Conservation (phyloP, 2,113 vertebrate species). For the Polypterus senegalus region DNA sequence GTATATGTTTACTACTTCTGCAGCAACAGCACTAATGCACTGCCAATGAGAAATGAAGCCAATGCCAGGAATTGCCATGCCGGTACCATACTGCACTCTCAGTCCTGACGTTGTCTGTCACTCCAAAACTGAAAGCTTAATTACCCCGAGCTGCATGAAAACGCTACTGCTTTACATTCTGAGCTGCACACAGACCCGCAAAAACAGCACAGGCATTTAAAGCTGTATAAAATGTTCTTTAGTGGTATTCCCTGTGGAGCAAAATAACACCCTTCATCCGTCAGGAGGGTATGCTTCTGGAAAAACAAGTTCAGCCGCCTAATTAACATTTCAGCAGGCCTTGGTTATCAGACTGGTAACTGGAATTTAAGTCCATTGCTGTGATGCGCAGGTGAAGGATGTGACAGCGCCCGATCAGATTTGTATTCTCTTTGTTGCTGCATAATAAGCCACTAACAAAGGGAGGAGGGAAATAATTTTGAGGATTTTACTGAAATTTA, state of each 20-base stretch:
- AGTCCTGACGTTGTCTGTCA: too few species aligned
- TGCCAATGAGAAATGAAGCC: too few species aligned
- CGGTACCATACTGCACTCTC: too few species aligned
- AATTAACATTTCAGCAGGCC: constrained; percentile 11
- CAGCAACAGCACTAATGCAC: too few species aligned
- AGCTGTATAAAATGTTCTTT: not conserved
- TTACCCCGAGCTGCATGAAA: too few species aligned
- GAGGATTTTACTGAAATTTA: constrained; percentile 10
- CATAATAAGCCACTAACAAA: constrained; percentile 1
- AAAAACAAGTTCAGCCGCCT: not conserved
- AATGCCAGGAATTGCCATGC: too few species aligned
- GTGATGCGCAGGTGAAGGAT: constrained; percentile 27
- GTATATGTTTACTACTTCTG: too few species aligned
- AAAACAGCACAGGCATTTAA: not conserved
- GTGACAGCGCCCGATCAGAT: constrained; percentile 34
- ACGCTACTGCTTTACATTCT: too few species aligned
- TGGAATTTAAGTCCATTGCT: constrained; percentile 25
- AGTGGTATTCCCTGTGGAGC: not conserved
- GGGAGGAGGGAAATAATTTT: constrained; percentile 5
- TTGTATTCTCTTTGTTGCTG: constrained; percentile 4
- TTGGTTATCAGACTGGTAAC: constrained; percentile 26
- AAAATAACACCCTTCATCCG: not conserved
- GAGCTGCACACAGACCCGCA: not conserved
- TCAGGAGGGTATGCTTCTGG: not conserved
- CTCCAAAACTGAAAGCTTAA: too few species aligned